Evolutionary conservation across 2,797 vertebrate genomes (phyloP), one percentile per base, ranked within the genome.

Genomic region (Lepus oiostolus): DNA sequence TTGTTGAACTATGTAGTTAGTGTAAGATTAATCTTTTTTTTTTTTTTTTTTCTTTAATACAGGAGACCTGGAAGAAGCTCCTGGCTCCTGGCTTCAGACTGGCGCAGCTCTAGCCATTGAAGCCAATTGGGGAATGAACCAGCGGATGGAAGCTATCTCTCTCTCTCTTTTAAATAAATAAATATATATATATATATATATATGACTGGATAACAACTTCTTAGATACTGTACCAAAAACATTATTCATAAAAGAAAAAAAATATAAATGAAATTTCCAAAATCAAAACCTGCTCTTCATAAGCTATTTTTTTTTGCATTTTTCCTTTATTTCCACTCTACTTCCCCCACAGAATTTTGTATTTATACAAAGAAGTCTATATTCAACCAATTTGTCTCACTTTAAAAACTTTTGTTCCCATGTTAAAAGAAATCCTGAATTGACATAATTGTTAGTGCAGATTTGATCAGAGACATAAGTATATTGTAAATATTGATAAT

Each of bases 391-490:
- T 60, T 91, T 68, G 74, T 68, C 71, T 68, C 88, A 87, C 58
- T 84, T 1, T 0, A 21, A 94, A 74, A 80, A 85, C 35, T 75
- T 81, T 35, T 68, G 42, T 83, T 60, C 84, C 54, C 52, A 81
- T 71, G 22, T 84, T 72, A 24, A 60, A 85, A 95, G 75, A 84
- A 58, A 58, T 58, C 28, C 83, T 76, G 77, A 95, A 87, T 58
- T 42, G 26, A 88, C 86, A 38, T 79, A 89, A 60, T 79, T 79
- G 38, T 62, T 67, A 90, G 72, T 65, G 32, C 21, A 67, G 9
- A 84, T 30, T 76, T 90, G 26, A 77, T 71, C 47, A 83, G 79
- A 95, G n/a, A 90, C 60, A 85, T 74, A 58, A 84, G 88, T 24
- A 76, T 58, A 47, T 67, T 54, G 42, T 24, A 83, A 67, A 16